Evolutionary conservation across 2,888 invertebrate genomes (phyloP), one percentile per base, ranked within the genome.

Genomic region (Eilema caniola): DNA sequence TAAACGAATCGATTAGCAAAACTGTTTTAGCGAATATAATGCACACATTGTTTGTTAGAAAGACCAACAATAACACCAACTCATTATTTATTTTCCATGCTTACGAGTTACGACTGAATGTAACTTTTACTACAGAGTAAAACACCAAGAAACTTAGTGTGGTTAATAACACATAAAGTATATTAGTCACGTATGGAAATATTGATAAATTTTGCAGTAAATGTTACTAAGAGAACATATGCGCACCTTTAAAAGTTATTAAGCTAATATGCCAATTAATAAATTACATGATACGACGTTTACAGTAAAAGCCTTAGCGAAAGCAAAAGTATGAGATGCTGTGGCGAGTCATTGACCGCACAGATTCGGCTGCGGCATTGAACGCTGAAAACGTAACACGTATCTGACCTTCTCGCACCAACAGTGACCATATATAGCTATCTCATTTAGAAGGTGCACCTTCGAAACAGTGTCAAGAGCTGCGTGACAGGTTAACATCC

Each of bases 321-420:
- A 90, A 92, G 91, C 89, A 92, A 92, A 86, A 91, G 90, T 89
- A 80, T 74, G 71, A 75, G 74, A 72, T 77, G 70, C 71, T 77
- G 70, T 71, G 69, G 69, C 74, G 81, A 86, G 90, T 89, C 90
- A 80, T 78, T 89, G 91, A 89, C 89, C 89, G 84, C 74, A 84
- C 73, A 76, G 72, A 84, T 86, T 85, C 86, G 85, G 82, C 85
- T 82, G 78, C 83, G 81, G 85, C 82, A 83, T 78, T 74, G 78
- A 78, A 79, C 76, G 69, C 75, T 82, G 74, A 77, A 81, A 80
- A 75, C 77, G 76, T 83, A 75, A 78, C 77, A 72, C 65, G 57
- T 62, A 70, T 78, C 77, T 82, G 80, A 77, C 77, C 77, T 77
- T 66, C 72, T 80, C 77, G 41, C 72, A 71, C 74, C 37, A 57